Conservation (phyloP, 2,888 invertebrate species). For the Agrypnus murinus region DNA sequence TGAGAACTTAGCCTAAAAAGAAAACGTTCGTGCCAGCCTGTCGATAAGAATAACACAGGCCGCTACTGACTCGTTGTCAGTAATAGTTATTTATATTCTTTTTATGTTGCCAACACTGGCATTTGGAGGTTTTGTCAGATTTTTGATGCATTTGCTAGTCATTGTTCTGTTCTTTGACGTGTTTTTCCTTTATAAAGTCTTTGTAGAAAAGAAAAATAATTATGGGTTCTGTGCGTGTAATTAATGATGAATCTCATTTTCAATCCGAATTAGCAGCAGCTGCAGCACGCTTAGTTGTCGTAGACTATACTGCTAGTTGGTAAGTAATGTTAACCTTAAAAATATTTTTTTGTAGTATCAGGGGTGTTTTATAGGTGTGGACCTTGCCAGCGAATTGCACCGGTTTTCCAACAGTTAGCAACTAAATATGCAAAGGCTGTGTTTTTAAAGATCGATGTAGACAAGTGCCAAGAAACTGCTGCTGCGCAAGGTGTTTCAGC, state of each 20-base stretch:
- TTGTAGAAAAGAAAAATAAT: too few relatives aligned
- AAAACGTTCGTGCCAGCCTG: too few relatives aligned
- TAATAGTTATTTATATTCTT: too few relatives aligned
- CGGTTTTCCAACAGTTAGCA: slow-evolving; percentile 92
- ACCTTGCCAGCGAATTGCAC: slow-evolving; percentile 96
- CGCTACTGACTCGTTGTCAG: too few relatives aligned
- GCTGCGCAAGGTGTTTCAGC: slow-evolving; percentile 91
- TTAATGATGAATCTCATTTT: slow-evolving; percentile 88
- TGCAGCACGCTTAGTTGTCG: slow-evolving; percentile 91
- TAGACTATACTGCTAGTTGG: slow-evolving; percentile 97
- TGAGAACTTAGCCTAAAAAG: too few relatives aligned
- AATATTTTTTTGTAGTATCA: background rate
- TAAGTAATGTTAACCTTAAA: slow-evolving; percentile 69
- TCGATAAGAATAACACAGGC: too few relatives aligned
- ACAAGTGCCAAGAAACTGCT: slow-evolving; percentile 93
- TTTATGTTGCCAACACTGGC: too few relatives aligned
- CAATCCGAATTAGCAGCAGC: slow-evolving; percentile 89
- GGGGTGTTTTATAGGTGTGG: too few relatives aligned
- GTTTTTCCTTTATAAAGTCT: background rate
- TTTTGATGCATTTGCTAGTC: slow-evolving; percentile 13
- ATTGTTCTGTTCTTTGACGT: background rate
- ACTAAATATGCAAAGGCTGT: slow-evolving; percentile 90
- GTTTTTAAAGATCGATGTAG: slow-evolving; percentile 96
- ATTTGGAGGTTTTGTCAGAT: too few relatives aligned
- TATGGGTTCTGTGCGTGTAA: slow-evolving; percentile 74